Conservation (phyloP, 2,113 vertebrate species). For the Sinocyclocheilus anophthalmus region DNA sequence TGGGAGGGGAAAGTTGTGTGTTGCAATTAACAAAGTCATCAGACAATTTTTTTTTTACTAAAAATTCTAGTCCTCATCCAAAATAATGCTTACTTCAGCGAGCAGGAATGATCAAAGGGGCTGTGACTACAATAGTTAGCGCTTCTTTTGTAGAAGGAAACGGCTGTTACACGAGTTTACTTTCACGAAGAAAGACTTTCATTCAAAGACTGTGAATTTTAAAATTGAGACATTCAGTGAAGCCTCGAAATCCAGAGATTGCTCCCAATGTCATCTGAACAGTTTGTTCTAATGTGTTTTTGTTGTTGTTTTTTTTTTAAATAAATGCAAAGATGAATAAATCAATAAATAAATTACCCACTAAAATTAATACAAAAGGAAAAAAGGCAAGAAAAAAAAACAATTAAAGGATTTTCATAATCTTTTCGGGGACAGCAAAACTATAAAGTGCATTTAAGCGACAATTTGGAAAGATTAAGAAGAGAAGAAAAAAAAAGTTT, state of each 20-base stretch:
- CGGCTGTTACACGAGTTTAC: slow-evolving; percentile 94
- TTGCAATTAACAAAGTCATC: too few species aligned
- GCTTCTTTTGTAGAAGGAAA: slow-evolving; percentile 95
- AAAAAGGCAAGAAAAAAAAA: slow-evolving; percentile 65
- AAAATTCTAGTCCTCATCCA: too few species aligned
- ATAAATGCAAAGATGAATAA: slow-evolving; percentile 65
- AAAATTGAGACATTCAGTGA: slow-evolving; percentile 90
- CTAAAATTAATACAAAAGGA: slow-evolving; percentile 51
- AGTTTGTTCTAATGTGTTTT: slow-evolving; percentile 91
- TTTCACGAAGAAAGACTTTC: slow-evolving; percentile 94
- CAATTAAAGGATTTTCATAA: slow-evolving; percentile 77
- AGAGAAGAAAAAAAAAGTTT: slow-evolving; percentile 84
- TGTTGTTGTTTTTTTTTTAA: slow-evolving; percentile 63
- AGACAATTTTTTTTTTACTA: too few species aligned
- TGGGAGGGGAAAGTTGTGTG: too few species aligned
- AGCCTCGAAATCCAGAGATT: slow-evolving; percentile 93
- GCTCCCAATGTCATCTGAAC: slow-evolving; percentile 87
- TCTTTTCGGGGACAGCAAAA: slow-evolving; percentile 83
- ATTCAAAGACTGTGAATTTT: slow-evolving; percentile 94
- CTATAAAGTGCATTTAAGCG: slow-evolving; percentile 96
- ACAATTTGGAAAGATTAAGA: slow-evolving; percentile 77
- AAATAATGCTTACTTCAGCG: too few species aligned
- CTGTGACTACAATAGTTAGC: slow-evolving; percentile 86
- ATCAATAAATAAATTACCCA: slow-evolving; percentile 76
- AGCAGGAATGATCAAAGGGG: slow-evolving; percentile 85